Conservation (phyloP, 2,888 invertebrate genomes). For the Lasioglossum morio region DNA sequence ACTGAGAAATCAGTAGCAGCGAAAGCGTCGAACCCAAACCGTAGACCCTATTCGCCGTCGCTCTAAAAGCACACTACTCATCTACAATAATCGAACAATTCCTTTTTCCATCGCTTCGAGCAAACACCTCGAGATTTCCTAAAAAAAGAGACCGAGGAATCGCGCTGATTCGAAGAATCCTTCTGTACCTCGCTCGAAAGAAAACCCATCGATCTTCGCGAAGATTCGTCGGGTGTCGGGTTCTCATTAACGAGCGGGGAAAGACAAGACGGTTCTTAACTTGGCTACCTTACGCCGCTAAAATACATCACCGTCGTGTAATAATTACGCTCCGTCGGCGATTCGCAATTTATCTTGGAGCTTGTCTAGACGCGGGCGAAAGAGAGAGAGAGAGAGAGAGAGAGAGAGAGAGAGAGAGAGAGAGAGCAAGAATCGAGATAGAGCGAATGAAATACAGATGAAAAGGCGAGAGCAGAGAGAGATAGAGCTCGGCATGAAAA, state of each 20-base stretch:
- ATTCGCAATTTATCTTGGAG: constrained; percentile 23
- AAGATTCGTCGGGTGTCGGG: constrained; percentile 26
- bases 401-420: background rate
- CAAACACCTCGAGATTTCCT: background rate
- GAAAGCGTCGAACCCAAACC: constrained; percentile 7
- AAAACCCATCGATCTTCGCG: constrained; percentile 1
- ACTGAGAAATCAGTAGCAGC: background rate
- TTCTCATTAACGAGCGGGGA: constrained; percentile 24
- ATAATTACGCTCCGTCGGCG: constrained; percentile 22
- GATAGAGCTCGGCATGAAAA: background rate
- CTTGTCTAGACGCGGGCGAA: constrained; percentile 2
- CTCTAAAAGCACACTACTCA: constrained; percentile 51
- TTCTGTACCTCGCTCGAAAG: background rate
- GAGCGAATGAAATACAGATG: background rate
- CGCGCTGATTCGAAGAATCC: background rate
- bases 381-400: background rate
- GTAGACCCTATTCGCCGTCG: constrained; percentile 38
- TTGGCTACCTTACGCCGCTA: constrained; percentile 28
- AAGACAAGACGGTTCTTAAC: constrained; percentile 31
- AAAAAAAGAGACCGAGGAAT: background rate
- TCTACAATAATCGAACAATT: constrained; percentile 74
- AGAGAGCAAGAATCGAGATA: background rate
- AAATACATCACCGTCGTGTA: constrained; percentile 22
- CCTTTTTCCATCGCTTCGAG: constrained; percentile 50
- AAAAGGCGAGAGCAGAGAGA: background rate